Percentiles rank a stretch among this genome's conserved stretches.
Conservation (phyloP, 2,888 invertebrate genomes). For the Metalampra italica region DNA sequence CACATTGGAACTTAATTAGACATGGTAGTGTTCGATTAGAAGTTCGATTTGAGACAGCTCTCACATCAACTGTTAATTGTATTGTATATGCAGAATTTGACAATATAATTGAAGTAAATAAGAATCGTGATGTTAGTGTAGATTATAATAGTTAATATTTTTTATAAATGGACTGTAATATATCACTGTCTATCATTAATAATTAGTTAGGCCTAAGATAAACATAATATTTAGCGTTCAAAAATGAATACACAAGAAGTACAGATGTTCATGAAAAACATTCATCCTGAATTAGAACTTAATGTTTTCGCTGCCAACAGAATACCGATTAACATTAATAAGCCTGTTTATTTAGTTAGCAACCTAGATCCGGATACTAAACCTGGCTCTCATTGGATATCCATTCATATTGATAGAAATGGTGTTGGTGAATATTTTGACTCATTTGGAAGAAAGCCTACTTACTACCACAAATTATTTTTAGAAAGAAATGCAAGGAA, state of each 20-base stretch:
- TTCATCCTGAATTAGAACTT: background rate
- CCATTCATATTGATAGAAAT: conserved; percentile 14
- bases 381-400: conserved; percentile 23
- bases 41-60: conserved; percentile 20
- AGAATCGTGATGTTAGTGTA: conserved; percentile 9
- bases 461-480: conserved; percentile 10
- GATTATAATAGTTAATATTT: conserved; percentile 12
- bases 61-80: conserved; percentile 20
- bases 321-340: background rate
- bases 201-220: background rate
- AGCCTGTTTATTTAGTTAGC: conserved; percentile 4
- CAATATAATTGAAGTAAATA: conserved; percentile 21
- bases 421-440: conserved; percentile 21
- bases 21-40: conserved; percentile 20
- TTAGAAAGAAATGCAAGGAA: conserved; percentile 14
- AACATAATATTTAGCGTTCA: background rate
- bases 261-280: conserved; percentile 1
- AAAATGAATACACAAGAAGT: conserved; percentile 8
- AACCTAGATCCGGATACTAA: conserved; percentile 19
- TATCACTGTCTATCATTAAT: background rate
- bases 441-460: conserved; percentile 14
- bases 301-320: conserved; percentile 13
- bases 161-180: background rate
- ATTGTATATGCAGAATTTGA: conserved; percentile 23
- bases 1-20: conserved; percentile 21